A percentile compares a stretch with the other conserved stretches of the same genome.
These are phyloP conservation scores for Psittacara wagleri DNA, from an alignment of 2,113 vertebrate genomes.

Conservation along the genomic window DNA sequence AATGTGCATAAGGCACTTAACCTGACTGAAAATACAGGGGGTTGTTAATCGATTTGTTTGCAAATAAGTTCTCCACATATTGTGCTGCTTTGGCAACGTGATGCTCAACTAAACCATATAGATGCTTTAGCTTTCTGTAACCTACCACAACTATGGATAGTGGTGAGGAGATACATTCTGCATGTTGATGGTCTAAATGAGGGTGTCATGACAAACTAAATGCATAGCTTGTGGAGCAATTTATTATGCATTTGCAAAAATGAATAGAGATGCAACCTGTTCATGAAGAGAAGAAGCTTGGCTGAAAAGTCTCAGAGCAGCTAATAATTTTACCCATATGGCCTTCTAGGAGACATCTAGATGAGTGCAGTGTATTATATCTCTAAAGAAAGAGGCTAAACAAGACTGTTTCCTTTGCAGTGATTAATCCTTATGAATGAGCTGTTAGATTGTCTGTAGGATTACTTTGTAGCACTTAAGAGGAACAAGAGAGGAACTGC, in stretches of 20 bases:
- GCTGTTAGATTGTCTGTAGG: not conserved
- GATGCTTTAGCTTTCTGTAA: not conserved
- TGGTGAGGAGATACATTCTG: not conserved
- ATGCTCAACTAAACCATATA: not conserved
- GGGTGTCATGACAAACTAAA: not conserved
- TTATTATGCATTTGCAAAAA: not conserved
- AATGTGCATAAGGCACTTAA: not conserved
- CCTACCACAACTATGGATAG: not conserved
- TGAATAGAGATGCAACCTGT: not conserved
- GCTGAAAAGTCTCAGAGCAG: not conserved
- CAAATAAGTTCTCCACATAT: not conserved
- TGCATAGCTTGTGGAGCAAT: not conserved
- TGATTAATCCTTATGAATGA: not conserved
- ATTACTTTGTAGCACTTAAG: not conserved
- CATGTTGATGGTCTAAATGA: not conserved
- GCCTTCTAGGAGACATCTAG: not conserved
- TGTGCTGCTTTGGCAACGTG: not conserved
- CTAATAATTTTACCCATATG: not conserved
- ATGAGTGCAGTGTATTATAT: not conserved
- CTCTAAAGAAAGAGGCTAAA: not conserved
- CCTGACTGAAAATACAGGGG: not conserved
- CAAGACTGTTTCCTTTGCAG: not conserved
- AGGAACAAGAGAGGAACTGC: not conserved
- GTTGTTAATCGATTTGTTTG: not conserved
- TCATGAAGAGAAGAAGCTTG: not conserved